Evolutionary conservation across 1,140 invertebrate species (phyloP), one percentile per base, ranked within the genome.

Genomic region (Nilaparvata lugens): DNA sequence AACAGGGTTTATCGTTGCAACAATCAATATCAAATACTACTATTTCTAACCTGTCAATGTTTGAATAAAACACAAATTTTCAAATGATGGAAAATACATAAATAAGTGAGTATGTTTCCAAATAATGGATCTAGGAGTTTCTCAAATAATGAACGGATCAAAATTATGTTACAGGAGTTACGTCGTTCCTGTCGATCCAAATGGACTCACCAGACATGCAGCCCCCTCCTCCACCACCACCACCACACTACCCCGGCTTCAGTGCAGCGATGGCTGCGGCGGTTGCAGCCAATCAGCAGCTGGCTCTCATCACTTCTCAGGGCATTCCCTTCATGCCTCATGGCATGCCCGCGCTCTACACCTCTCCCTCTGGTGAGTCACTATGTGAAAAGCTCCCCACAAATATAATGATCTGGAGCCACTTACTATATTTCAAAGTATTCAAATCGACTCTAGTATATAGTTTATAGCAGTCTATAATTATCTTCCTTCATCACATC

Each of bases 291-390:
- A 70, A 69, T 53, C 70, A 72, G 57, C 71, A 71, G 54, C 66
- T 73, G 48, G 70, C 70, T 19, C 65, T 73, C 58, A 72, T 73
- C 55, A 71, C 71, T 19, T 73, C 72, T 14, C 72, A 73, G 61
- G 71, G 72, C 7, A 63, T 73, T 19, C 67, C 72, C 2, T 72
- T 73, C 62, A 68, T 73, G 61, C 70, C 70, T 3, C 72, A 68
- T 54, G 67, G 66, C 13, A 72, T 73, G 58, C 70, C 71, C 23
- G 68, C 70, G 2, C 63, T 73, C 21, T 73, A 73, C 61, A 68
- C 72, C 3, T 71, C 71, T 4, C 72, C 70, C 4, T 67, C 70
- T 25, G 70, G 70, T 69, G 62, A 64, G 63, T 60, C n/a, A 6
- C 18, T n/a, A n/a, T n/a, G n/a, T n/a, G n/a, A n/a, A n/a, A n/a